phyloP scores from a whole-genome alignment of 2,113 vertebrate genomes.

The Engystomops pustulosus region DNA sequence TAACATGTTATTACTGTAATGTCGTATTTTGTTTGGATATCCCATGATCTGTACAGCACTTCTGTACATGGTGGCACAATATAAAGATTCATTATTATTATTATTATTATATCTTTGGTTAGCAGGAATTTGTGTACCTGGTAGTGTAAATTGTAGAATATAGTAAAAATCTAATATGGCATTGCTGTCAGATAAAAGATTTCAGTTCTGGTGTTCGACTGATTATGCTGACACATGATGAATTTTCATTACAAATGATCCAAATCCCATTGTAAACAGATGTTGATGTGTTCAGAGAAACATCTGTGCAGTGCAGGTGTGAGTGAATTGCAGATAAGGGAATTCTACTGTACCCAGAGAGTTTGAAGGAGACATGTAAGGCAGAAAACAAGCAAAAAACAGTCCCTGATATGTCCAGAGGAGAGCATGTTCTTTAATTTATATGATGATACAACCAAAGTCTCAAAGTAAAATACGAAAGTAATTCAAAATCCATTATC shows the following conservation, averaged over 20 bases:
- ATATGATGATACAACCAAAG: no score
- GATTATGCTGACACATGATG: background rate
- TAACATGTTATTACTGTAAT: no score
- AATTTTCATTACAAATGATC: background rate
- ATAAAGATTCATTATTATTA: no score
- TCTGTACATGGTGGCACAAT: no score
- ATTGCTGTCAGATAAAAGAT: background rate
- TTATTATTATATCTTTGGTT: no score
- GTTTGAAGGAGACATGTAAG: background rate
- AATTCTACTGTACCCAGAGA: conserved; percentile 24
- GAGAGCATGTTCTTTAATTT: no score
- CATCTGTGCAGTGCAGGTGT: conserved; percentile 28
- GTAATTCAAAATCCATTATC: background rate
- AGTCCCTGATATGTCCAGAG: background rate
- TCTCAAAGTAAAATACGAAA: background rate
- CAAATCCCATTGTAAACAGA: conserved; percentile 23
- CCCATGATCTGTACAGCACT: no score
- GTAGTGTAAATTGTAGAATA: no score
- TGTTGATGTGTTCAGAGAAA: background rate
- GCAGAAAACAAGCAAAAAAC: background rate
- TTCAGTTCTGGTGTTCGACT: background rate
- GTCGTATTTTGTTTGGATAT: no score
- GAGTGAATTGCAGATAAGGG: background rate
- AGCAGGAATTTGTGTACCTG: no score
- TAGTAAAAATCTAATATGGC: background rate